A percentile compares a stretch with the other conserved stretches of the same genome.
These are phyloP conservation scores for Pluvianellus socialis DNA, from an alignment of 2,113 vertebrate species.

Conservation along the genomic window DNA sequence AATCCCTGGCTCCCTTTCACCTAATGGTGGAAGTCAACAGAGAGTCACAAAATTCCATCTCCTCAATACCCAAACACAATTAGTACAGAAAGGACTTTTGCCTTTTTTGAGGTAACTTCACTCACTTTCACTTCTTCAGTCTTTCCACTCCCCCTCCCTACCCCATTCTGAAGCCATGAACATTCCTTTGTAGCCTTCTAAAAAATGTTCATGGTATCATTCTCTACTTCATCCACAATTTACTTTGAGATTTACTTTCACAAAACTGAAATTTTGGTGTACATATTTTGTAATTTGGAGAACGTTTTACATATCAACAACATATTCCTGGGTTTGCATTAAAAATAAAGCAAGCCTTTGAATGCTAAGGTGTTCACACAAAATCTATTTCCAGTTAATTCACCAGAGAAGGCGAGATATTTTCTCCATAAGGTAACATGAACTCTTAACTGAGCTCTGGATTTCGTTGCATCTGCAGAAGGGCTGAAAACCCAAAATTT, in stretches of 20 bases:
- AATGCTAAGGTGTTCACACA: not conserved
- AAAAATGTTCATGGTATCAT: not conserved
- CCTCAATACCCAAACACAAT: conserved; percentile 83
- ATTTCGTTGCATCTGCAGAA: not conserved
- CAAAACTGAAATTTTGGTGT: not conserved
- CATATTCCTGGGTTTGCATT: not conserved
- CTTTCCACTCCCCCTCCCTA: not conserved
- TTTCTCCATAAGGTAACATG: not conserved
- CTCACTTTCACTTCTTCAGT: conserved; percentile 65
- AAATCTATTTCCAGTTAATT: not conserved
- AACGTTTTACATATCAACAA: not conserved
- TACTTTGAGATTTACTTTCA: not conserved
- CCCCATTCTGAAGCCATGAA: not conserved
- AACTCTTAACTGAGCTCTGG: not conserved
- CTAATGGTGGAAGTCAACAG: conserved; percentile 92
- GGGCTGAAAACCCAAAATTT: not conserved
- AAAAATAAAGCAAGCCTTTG: not conserved
- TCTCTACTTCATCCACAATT: not conserved
- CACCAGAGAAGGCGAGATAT: not conserved
- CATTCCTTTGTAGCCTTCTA: not conserved
- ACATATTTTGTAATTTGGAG: not conserved
- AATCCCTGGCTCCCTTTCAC: conserved; percentile 77
- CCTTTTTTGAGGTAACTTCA: conserved; percentile 75
- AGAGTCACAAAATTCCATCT: conserved; percentile 91
- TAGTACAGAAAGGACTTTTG: conserved; percentile 76